Evolutionary conservation across 2,113 vertebrate genomes (phyloP), one percentile per base, ranked within the genome.

Genomic region (Brachyhypopomus gauderio): DNA sequence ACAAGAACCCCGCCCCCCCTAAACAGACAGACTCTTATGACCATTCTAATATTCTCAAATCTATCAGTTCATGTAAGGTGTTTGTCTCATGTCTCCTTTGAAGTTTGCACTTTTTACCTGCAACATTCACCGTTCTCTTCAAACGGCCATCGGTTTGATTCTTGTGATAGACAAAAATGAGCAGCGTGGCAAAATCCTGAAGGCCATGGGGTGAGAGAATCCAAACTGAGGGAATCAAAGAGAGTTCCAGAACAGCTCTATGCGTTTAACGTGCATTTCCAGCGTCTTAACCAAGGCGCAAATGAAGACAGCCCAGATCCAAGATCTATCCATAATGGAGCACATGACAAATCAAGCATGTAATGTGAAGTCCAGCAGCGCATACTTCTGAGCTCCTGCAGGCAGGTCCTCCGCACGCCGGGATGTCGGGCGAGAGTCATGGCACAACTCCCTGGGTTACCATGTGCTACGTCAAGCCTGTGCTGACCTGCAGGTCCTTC

Each of bases 271-370:
- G 36, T 27, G 36, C 30, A 56, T 60, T 11, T 30, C 4, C 19
- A 75, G 36, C 5, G 23, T n/a, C 73, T 66, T 19, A 64, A 55
- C 41, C 75, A n/a, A 1, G 19, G 75, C 64, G n/a, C 48, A 66
- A n/a, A 52, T 34, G 20, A 66, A 6, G 2, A 27, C 9, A 14
- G 2, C 23, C 0, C 25, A 63, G 12, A 63, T 30, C 25, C 23
- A 14, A 63, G 14, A 9, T 41, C 9, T 41, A 41, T 0, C 41
- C 41, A 41, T 14, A 14, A 52, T 3, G 1, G 0, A 52, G 45
- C 8, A 11, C 45, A 52, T 14, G 38, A 3, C 3, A 14, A 52
- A 3, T 3, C 8, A 52, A 11, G 45, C 9, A 1, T 52, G 45
- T 52, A 12, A 52, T 52, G 1, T 52, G 12, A 52, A 52, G 45